Evolutionary conservation across 2,113 vertebrate genomes (phyloP).

Genomic region (Peromyscus californicus): DNA sequence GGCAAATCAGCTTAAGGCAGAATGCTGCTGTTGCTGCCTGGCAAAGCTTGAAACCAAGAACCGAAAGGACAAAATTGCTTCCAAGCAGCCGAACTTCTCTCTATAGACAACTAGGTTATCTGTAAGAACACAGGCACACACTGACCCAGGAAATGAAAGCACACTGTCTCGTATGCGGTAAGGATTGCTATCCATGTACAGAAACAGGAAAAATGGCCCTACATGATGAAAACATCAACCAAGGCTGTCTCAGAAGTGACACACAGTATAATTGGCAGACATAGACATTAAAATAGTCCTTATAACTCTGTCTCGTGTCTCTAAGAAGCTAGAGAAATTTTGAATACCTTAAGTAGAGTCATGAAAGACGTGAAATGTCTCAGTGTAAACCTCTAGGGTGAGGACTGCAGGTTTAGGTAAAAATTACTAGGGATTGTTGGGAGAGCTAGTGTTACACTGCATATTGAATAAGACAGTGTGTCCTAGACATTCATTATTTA

Average conservation of each 20-base stretch:
- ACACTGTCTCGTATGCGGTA: neutral
- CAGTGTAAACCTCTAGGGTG: fast-evolving
- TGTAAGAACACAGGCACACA: neutral
- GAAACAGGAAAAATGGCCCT: neutral
- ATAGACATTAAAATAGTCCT: neutral
- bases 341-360: too few relatives aligned
- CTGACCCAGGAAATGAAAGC: neutral
- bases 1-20: neutral
- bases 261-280: neutral
- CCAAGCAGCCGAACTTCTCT: neutral
- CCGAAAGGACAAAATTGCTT: neutral
- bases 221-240: neutral
- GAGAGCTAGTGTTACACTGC: too few relatives aligned
- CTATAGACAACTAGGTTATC: neutral
- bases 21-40: neutral
- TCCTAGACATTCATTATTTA: neutral
- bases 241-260: neutral
- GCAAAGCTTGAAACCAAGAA: neutral
- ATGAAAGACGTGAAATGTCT: too few relatives aligned
- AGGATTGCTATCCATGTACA: neutral
- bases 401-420: neutral
- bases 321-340: neutral
- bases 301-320: neutral
- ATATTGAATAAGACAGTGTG: neutral
- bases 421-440: neutral